These are phyloP conservation scores for Simalia tracyae DNA, from an alignment of 2,797 vertebrate species.

Conservation along the genomic window DNA sequence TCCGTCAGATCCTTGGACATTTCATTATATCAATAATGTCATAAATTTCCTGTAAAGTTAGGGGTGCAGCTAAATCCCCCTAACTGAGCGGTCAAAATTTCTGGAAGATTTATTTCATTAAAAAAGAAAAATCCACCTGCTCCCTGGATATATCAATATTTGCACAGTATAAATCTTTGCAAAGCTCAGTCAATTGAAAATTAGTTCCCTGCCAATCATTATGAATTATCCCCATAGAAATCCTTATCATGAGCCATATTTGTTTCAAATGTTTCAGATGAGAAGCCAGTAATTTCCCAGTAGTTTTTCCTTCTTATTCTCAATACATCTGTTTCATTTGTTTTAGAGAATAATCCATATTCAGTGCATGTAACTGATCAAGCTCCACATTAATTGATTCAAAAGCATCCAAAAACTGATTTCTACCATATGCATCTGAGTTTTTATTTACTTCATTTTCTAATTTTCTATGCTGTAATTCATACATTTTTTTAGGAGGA, in stretches of 20 bases:
- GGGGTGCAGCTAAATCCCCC: too few species aligned
- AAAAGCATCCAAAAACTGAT: not conserved
- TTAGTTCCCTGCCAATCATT: not conserved
- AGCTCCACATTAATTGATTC: not conserved
- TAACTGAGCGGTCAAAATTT: too few species aligned
- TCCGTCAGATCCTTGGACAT: too few species aligned
- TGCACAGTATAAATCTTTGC: too few species aligned
- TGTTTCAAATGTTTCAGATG: not conserved
- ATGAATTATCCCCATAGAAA: not conserved
- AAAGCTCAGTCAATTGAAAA: not conserved
- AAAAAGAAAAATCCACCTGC: too few species aligned
- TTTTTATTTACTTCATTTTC: not conserved
- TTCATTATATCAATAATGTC: too few species aligned
- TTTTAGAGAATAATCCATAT: not conserved
- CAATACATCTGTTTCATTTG: not conserved
- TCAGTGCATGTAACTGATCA: not conserved
- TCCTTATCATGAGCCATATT: not conserved
- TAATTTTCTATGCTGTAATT: not conserved
- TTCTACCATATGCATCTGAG: not conserved
- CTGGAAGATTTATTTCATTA: too few species aligned
- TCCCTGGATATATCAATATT: too few species aligned
- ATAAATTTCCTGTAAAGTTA: too few species aligned
- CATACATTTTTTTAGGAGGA: too few species aligned
- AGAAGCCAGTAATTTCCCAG: not conserved
- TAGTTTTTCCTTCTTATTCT: not conserved